A percentile compares a stretch with the other conserved stretches of the same genome.
These are phyloP conservation scores for Amphipoea oculea DNA, from an alignment of 2,888 invertebrate genomes.

Conservation along the genomic window DNA sequence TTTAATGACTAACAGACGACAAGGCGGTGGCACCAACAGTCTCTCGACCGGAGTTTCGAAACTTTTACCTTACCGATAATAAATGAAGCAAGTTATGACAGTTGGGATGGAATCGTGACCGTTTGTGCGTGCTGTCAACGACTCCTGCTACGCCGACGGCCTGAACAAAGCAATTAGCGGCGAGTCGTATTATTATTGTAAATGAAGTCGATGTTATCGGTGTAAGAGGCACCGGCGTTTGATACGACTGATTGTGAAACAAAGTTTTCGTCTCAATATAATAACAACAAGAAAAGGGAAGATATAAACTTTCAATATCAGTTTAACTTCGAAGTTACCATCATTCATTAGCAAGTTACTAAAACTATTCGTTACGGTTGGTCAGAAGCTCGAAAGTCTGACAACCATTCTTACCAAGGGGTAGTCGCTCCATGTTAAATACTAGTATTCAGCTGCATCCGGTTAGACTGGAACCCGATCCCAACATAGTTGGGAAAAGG, in stretches of 20 bases:
- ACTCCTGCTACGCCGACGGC: slow-evolving; percentile 35
- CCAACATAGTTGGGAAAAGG: too few species aligned
- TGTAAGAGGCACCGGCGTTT: slow-evolving; percentile 3
- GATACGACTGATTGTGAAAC: slow-evolving; percentile 5
- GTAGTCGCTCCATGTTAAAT: too few species aligned
- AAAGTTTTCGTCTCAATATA: slow-evolving; percentile 19
- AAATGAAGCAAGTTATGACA: slow-evolving; percentile 78
- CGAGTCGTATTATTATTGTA: slow-evolving; percentile 57
- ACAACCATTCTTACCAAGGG: too few species aligned
- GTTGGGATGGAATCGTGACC: slow-evolving; percentile 72
- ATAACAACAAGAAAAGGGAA: background rate
- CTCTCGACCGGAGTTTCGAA: slow-evolving; percentile 66
- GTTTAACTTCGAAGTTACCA: too few species aligned
- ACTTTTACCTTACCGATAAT: slow-evolving; percentile 76
- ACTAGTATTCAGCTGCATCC: too few species aligned
- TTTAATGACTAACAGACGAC: slow-evolving; percentile 73
- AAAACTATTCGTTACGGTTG: background rate
- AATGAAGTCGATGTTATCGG: slow-evolving; percentile 50
- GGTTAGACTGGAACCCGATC: too few species aligned
- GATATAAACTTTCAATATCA: background rate
- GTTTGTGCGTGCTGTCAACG: slow-evolving; percentile 67
- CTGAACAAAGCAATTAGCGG: slow-evolving; percentile 63
- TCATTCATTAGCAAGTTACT: background rate
- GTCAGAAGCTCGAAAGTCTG: too few species aligned
- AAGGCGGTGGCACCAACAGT: slow-evolving; percentile 65